Conservation (phyloP, 35 echinoderm and acorn worm species). For the Nesometra sesokonis region DNA sequence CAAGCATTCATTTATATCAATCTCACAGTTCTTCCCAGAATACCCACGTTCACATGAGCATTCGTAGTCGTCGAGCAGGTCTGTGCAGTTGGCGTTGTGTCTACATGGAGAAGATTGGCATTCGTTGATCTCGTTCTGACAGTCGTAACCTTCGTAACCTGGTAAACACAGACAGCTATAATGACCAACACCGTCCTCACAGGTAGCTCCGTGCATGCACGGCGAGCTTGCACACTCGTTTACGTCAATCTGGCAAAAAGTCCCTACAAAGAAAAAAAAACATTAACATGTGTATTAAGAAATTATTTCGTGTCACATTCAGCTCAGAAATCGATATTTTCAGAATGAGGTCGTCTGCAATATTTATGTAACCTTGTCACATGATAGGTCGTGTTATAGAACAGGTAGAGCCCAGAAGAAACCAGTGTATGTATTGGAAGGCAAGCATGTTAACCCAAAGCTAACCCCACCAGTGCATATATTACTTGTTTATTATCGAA, state of each 20-base stretch:
- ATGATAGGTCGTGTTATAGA: no score
- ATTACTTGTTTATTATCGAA: no score
- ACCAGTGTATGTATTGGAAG: no score
- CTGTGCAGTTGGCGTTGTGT: conserved; percentile 27
- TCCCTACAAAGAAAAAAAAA: not conserved
- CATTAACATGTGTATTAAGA: no score
- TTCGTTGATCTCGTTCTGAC: conserved; percentile 34
- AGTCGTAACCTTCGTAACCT: conserved; percentile 22
- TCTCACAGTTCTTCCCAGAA: not conserved
- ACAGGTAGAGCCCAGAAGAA: no score
- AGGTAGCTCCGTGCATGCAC: conserved; percentile 17
- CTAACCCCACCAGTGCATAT: no score
- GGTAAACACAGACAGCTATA: conserved; percentile 19
- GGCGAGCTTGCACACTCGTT: conserved; percentile 34
- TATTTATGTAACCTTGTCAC: no score
- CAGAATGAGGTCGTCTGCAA: no score
- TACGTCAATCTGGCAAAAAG: conserved; percentile 25
- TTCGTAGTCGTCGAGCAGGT: conserved; percentile 16
- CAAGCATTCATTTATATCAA: not conserved
- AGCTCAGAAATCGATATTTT: no score
- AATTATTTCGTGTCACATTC: no score
- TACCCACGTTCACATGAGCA: conserved; percentile 16
- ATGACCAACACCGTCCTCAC: conserved; percentile 3
- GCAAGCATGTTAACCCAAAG: no score
- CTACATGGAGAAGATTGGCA: conserved; percentile 33